Conservation (phyloP, 2,113 vertebrate species). For the Rhodinocichla rosea region DNA sequence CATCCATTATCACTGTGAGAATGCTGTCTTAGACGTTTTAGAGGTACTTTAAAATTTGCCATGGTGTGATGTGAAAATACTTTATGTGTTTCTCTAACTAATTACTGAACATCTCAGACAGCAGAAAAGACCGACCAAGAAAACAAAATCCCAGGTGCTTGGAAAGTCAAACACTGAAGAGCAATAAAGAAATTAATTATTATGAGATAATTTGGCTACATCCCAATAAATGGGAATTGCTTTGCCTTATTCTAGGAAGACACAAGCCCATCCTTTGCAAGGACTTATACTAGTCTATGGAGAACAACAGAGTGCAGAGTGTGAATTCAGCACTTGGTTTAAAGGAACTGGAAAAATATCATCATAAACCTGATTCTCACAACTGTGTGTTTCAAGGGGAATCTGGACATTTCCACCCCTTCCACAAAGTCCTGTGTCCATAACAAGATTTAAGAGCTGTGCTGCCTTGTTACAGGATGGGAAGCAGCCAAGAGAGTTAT, state of each 20-base stretch:
- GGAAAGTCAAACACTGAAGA: background rate
- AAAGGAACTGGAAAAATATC: background rate
- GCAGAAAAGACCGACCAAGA: background rate
- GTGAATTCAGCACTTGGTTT: background rate
- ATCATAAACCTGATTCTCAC: background rate
- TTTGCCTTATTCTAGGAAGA: background rate
- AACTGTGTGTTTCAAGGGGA: background rate
- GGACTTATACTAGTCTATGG: accelerated
- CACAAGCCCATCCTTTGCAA: background rate
- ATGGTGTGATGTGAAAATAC: background rate
- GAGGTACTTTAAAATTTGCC: background rate
- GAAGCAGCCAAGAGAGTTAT: background rate
- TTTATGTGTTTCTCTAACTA: background rate
- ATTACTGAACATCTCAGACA: background rate
- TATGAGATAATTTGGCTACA: background rate
- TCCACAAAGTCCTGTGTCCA: background rate
- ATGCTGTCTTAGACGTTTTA: background rate
- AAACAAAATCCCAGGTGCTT: background rate
- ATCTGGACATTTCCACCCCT: background rate
- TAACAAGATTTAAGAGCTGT: background rate
- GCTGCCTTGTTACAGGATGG: background rate
- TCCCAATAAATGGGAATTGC: accelerated
- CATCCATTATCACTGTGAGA: background rate
- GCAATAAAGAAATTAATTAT: background rate
- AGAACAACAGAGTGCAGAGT: background rate